Evolutionary conservation across 1,140 invertebrate genomes (phyloP), one percentile per base, ranked within the genome.

Genomic region (Liolophura sinensis): DNA sequence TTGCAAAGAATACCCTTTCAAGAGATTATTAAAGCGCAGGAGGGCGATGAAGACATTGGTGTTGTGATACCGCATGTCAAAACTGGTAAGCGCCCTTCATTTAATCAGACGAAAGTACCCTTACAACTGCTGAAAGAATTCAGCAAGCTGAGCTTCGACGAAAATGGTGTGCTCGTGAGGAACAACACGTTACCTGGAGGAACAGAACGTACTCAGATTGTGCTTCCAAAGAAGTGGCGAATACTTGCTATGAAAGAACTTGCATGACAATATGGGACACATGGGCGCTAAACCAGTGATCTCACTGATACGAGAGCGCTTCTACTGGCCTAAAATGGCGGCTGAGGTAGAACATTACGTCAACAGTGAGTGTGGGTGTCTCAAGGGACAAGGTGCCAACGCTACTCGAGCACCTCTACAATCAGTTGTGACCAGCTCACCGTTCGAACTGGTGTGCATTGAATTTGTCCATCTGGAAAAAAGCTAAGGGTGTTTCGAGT

Each of bases 181-280:
- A 48, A 24, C 12, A 24, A 27, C 12, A 27, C 40, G 14, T 16
- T 15, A 6, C 11, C 57, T 1, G 49, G 50, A 31, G 57, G 57
- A 52, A 48, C 48, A 47, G 57, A 22, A 0, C 54, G 14, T 31
- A 6, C 52, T 40, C 71, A 68, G 27, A 7, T 62, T 15, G 64
- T 64, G 4, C 47, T 71, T 18, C 65, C 68, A 31, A 64, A 47
- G n/a, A 14, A 40, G 18, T n/a, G 57, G 16, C 22, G 22, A 46
- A 68, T 74, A 0, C 40, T 64, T 24, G 0, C n/a, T n/a, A n/a
- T n/a, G n/a, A n/a, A n/a, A 64, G 7, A 56, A 68, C 20, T 57
- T 72, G 24, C 65, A 72, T 63, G 50, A 59, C 11, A 47, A 70
- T 14, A 70, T 68, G 63, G 69, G 67, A 24, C 69, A 73, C 56